Conservation (phyloP, 2,888 invertebrate species). For the Ennomos fuscantarius region DNA sequence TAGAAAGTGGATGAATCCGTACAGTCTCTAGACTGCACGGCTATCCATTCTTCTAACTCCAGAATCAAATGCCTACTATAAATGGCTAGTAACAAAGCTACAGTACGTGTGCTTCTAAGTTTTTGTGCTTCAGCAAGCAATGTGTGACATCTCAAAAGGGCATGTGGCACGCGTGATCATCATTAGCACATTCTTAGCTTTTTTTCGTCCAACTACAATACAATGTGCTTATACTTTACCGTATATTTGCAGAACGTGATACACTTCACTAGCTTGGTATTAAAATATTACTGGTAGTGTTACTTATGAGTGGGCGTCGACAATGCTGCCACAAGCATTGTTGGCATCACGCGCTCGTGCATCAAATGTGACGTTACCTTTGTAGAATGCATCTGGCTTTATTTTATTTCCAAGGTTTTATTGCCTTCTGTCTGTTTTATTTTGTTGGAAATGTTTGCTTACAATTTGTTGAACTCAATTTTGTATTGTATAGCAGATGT, state of each 20-base stretch:
- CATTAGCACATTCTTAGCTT: no score
- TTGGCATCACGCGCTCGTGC: slow-evolving; percentile 66
- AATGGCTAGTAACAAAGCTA: no score
- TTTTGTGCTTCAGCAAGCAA: no score
- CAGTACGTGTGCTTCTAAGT: no score
- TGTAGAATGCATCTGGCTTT: slow-evolving; percentile 36
- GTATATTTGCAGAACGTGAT: slow-evolving; percentile 66
- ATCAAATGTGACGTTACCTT: slow-evolving; percentile 59
- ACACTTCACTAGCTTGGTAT: slow-evolving; percentile 51
- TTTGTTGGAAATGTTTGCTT: background rate
- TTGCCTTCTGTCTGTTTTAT: slow-evolving; percentile 4
- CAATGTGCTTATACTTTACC: background rate
- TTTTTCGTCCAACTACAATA: no score
- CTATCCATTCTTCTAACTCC: no score
- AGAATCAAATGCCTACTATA: no score
- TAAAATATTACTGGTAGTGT: slow-evolving; percentile 50
- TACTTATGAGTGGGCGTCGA: slow-evolving; percentile 43
- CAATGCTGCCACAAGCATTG: slow-evolving; percentile 59
- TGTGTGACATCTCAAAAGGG: no score
- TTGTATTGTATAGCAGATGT: no score
- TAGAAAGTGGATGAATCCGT: no score
- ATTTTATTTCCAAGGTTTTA: slow-evolving; percentile 16
- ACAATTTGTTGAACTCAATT: no score
- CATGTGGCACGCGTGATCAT: no score
- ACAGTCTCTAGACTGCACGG: background rate